phyloP scores from a whole-genome alignment of 92 coral and sea anemone species.

The Scolanthus callimorphus region DNA sequence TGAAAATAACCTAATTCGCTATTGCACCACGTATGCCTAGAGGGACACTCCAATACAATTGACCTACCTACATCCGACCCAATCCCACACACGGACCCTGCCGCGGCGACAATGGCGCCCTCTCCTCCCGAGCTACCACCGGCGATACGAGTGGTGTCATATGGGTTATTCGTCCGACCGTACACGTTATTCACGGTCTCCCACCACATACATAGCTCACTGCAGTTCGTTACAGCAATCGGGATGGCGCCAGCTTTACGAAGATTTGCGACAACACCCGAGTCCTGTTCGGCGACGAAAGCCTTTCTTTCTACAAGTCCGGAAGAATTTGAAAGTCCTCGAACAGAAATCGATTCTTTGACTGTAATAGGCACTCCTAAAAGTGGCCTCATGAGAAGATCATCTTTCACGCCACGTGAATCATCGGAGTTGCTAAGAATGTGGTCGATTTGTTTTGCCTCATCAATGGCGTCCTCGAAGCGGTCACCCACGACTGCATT shows the following conservation, averaged over 20 bases:
- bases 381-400: constrained; percentile 41
- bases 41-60: too few species aligned
- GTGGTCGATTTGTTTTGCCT: constrained; percentile 60
- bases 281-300: constrained; percentile 48
- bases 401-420: constrained; percentile 28
- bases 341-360: constrained; percentile 69
- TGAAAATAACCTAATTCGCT: too few species aligned
- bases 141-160: constrained; percentile 65
- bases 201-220: constrained; percentile 94
- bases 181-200: constrained; percentile 74
- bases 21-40: too few species aligned
- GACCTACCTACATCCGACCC: constrained; percentile 88
- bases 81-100: constrained; percentile 78
- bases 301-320: constrained; percentile 70
- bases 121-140: constrained; percentile 89
- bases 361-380: constrained; percentile 80
- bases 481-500: constrained; percentile 72
- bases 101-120: constrained; percentile 78
- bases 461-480: constrained; percentile 60
- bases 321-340: constrained; percentile 63
- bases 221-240: constrained; percentile 81
- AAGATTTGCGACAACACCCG: constrained; percentile 61
- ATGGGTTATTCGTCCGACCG: constrained; percentile 77
- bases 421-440: constrained; percentile 20
- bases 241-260: constrained; percentile 74